Percentiles rank a stretch among this genome's conserved stretches.
Evolutionary conservation across 1,140 invertebrate genomes (phyloP).

Genomic region (Anagrus nilaparvatae): DNA sequence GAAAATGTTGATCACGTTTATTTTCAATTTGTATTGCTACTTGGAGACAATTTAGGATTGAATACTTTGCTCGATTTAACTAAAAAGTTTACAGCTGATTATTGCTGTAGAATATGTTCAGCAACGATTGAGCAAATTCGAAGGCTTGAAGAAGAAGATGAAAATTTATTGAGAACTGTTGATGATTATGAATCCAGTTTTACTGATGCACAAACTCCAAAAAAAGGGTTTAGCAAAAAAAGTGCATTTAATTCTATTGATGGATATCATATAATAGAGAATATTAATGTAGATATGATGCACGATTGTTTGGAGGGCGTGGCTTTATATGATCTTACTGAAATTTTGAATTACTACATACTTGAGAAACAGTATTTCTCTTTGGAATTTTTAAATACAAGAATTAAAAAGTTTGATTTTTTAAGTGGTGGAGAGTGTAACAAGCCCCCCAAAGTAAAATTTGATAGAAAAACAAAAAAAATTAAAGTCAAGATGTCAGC

Average conservation of each 20-base stretch:
- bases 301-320: too few species aligned
- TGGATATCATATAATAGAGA: conserved; percentile 9
- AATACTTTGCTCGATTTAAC: conserved; percentile 16
- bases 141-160: conserved; percentile 6
- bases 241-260: conserved; percentile 5
- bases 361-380: too few species aligned
- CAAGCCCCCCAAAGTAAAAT: conserved; percentile 7
- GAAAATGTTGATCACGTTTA: conserved; percentile 5
- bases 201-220: neutral
- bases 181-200: conserved; percentile 5
- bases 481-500: conserved; percentile 14
- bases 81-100: conserved; percentile 13
- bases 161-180: neutral
- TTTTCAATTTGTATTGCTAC: too few species aligned
- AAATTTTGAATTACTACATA: too few species aligned
- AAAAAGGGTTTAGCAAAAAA: conserved; percentile 4
- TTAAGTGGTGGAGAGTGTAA: too few species aligned
- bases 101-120: conserved; percentile 18
- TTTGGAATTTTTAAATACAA: too few species aligned
- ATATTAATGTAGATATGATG: conserved; percentile 1
- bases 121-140: conserved; percentile 1
- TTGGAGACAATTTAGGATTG: conserved; percentile 17
- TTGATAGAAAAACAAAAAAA: conserved; percentile 7
- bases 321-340: too few species aligned
- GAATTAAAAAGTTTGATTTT: too few species aligned